Conservation (phyloP, 2,113 vertebrate species). For the Nicator chloris region DNA sequence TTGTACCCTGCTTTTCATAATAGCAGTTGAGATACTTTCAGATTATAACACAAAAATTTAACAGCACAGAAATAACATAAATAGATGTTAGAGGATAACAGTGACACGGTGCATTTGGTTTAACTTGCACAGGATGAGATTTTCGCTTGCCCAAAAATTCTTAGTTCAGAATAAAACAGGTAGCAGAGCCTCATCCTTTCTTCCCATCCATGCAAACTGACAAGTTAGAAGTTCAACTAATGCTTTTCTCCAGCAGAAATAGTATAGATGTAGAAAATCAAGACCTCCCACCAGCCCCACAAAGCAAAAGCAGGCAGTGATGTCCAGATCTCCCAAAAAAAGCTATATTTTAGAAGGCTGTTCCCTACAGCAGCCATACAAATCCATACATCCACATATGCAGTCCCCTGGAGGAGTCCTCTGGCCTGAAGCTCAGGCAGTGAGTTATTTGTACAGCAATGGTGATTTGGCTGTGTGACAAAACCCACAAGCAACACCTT, state of each 20-base stretch:
- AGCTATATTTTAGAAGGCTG: background rate
- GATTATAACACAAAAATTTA: background rate
- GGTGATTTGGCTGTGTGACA: background rate
- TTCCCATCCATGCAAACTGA: background rate
- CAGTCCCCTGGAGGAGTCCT: background rate
- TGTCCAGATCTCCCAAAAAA: background rate
- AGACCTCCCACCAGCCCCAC: background rate
- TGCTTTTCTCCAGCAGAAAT: background rate
- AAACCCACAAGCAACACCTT: background rate
- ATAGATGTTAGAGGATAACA: background rate
- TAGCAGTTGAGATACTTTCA: background rate
- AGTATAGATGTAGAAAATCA: background rate
- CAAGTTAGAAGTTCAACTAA: background rate
- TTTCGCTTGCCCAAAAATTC: background rate
- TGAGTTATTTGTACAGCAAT: fast-evolving
- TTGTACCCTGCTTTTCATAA: background rate
- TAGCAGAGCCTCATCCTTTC: background rate
- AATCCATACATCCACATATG: background rate
- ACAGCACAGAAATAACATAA: background rate
- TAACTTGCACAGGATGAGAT: background rate
- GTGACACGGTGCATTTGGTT: background rate
- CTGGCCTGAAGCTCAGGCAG: background rate
- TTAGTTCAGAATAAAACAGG: background rate
- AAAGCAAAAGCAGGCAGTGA: background rate
- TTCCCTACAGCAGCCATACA: background rate